These are phyloP conservation scores for Sebastes itinus DNA, from an alignment of 2,797 vertebrate species.

Conservation along the genomic window DNA sequence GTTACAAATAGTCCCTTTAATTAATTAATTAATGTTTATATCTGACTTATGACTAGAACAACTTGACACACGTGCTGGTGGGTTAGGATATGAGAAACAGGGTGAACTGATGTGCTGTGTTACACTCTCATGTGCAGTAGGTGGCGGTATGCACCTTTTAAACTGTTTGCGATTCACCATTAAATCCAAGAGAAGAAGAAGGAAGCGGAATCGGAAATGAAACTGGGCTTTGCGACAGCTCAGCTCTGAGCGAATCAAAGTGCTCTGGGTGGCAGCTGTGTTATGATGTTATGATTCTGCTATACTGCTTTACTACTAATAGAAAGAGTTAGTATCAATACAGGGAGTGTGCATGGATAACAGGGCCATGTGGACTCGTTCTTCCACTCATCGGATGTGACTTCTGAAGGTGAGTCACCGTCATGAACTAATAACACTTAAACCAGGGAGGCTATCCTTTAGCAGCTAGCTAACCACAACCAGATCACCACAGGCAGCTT, in stretches of 20 bases:
- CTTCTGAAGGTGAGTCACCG: constrained; percentile 66
- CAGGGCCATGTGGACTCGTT: constrained; percentile 19
- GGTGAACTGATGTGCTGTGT: no score
- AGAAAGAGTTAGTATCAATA: constrained; percentile 1
- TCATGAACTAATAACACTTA: background rate
- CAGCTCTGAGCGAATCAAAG: background rate
- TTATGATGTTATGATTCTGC: constrained; percentile 36
- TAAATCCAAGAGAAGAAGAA: background rate
- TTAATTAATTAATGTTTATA: no score
- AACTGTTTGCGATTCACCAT: no score
- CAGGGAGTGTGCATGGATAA: constrained; percentile 14
- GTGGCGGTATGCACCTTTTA: no score
- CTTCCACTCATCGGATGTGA: constrained; percentile 33
- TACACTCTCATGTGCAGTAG: no score
- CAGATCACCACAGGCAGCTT: constrained; percentile 4
- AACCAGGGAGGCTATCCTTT: background rate
- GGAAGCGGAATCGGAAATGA: constrained; percentile 21
- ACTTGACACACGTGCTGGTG: no score
- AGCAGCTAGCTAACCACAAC: constrained; percentile 22
- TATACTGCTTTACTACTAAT: background rate
- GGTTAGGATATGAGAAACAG: no score
- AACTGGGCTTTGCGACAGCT: background rate
- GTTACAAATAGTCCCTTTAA: no score
- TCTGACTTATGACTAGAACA: no score
- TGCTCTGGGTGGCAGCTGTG: background rate